phyloP scores from a whole-genome alignment of 2,113 vertebrate species.

The Talpa occidentalis region DNA sequence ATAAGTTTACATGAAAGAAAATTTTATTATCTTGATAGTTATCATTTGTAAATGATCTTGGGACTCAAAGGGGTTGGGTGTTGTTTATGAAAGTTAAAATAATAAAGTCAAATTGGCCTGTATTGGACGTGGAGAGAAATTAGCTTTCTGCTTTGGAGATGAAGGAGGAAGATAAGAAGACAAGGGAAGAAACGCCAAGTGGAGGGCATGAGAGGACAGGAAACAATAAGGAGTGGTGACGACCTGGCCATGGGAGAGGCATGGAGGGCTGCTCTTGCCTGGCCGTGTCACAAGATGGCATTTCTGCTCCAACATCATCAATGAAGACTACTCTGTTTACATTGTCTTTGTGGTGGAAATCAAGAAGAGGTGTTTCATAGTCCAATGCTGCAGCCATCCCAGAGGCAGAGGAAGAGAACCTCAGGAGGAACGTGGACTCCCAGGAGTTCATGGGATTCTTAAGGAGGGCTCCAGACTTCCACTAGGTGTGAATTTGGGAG shows the following conservation, averaged over 20 bases:
- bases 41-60: constrained; percentile 1
- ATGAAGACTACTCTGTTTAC: neutral
- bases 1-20: neutral
- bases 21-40: neutral
- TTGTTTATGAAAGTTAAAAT: neutral
- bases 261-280: neutral
- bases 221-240: neutral
- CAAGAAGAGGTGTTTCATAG: neutral
- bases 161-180: neutral
- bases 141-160: neutral
- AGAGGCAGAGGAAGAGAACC: neutral
- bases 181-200: neutral
- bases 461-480: neutral
- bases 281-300: neutral
- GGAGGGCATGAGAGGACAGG: neutral
- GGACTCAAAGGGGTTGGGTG: neutral
- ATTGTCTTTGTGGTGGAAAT: neutral
- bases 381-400: neutral
- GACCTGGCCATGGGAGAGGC: no score
- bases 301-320: neutral
- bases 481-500: neutral
- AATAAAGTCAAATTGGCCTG: neutral
- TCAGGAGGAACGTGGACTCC: neutral
- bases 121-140: neutral
- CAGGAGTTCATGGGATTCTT: neutral